Evolutionary conservation across 2,113 vertebrate species (phyloP).

Genomic region (Brienomyrus brachyistius): DNA sequence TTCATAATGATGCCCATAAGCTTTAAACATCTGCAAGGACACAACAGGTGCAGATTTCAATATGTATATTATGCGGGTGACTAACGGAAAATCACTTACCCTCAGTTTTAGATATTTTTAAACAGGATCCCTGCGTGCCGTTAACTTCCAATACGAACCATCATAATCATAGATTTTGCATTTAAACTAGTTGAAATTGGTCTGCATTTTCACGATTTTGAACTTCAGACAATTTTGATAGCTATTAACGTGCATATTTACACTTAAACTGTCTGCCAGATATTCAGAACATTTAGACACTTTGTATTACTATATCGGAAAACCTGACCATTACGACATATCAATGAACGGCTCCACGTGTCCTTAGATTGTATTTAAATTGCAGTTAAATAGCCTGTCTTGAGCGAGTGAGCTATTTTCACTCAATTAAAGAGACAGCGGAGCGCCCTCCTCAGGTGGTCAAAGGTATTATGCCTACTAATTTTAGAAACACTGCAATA

Average conservation of each 20-base stretch:
- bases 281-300: background rate
- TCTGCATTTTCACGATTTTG: background rate
- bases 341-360: background rate
- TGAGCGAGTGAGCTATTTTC: background rate
- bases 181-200: background rate
- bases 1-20: background rate
- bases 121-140: background rate
- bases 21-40: background rate
- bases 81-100: background rate
- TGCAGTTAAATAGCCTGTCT: background rate
- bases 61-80: background rate
- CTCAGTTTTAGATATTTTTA: background rate
- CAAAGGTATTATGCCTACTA: background rate
- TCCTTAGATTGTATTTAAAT: background rate
- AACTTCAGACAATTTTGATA: background rate
- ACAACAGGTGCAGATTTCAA: constrained; percentile 3
- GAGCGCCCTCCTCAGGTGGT: constrained; percentile 9
- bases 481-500: background rate
- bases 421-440: background rate
- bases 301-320: background rate
- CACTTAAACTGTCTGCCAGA: background rate
- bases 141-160: background rate
- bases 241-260: background rate
- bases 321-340: background rate
- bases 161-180: background rate